Conservation (phyloP, 2,888 invertebrate genomes). For the Torymus tubicola region DNA sequence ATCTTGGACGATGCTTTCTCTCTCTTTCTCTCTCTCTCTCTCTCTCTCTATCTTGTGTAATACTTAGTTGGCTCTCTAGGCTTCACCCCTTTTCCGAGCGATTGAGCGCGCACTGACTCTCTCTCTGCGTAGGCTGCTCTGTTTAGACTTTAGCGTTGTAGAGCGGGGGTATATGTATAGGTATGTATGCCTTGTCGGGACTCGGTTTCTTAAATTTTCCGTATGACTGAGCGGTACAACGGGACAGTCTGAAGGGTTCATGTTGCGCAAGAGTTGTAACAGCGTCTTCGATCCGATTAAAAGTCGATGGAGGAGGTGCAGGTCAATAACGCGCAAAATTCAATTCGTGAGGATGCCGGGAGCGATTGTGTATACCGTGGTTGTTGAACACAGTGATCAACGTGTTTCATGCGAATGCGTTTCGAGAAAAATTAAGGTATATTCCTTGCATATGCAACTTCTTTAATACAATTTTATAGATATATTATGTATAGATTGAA, state of each 20-base stretch:
- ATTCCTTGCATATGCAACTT: too few relatives aligned
- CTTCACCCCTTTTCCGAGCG: conserved; percentile 48
- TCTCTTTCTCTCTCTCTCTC: conserved; percentile 32
- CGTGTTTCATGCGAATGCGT: too few relatives aligned
- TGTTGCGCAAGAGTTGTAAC: neutral
- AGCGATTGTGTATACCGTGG: neutral
- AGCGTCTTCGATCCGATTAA: conserved; percentile 30
- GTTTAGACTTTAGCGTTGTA: conserved; percentile 10
- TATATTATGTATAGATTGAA: too few relatives aligned
- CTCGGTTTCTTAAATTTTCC: conserved; percentile 51
- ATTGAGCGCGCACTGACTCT: conserved; percentile 33
- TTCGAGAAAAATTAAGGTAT: too few relatives aligned
- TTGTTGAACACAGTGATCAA: too few relatives aligned
- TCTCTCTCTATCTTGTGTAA: conserved; percentile 57
- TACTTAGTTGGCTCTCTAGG: conserved; percentile 53
- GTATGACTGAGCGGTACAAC: conserved; percentile 1
- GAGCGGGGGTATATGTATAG: neutral
- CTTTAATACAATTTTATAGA: too few relatives aligned
- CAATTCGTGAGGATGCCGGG: conserved; percentile 18
- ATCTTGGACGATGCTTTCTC: conserved; percentile 58
- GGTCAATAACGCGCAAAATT: conserved; percentile 16
- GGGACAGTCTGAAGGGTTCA: neutral
- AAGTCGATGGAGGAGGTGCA: conserved; percentile 9
- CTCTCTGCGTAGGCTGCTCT: neutral
- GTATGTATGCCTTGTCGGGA: conserved; percentile 9